A percentile compares a stretch with the other conserved stretches of the same genome.
phyloP scores from a whole-genome alignment of 2,113 vertebrate species.

The Oncorhynchus masou region DNA sequence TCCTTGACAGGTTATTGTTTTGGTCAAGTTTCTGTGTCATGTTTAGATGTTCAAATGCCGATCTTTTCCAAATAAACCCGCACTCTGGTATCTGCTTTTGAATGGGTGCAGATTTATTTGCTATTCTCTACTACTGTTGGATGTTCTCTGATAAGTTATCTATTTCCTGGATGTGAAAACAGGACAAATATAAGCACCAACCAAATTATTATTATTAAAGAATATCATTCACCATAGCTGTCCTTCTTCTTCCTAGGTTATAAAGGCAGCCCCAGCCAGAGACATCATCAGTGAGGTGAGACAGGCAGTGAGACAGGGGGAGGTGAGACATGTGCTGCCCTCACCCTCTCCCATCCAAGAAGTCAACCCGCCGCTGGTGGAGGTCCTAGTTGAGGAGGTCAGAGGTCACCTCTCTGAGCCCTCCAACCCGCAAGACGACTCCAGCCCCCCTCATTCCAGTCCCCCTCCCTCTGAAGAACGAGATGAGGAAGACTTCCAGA shows the following conservation, averaged over 20 bases:
- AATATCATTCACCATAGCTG: no score
- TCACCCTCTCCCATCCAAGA: not conserved
- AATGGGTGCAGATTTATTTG: no score
- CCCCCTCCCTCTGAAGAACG: conserved; percentile 57
- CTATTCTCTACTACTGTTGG: no score
- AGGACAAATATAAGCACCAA: no score
- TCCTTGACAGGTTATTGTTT: no score
- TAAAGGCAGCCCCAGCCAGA: conserved; percentile 20
- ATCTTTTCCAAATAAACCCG: no score
- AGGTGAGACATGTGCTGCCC: conserved; percentile 16
- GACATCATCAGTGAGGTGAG: conserved; percentile 63
- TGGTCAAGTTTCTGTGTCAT: no score
- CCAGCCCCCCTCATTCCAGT: conserved; percentile 42
- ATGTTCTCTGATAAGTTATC: no score
- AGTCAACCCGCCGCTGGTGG: not conserved
- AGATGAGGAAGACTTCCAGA: conserved; percentile 70
- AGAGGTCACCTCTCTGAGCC: conserved; percentile 56
- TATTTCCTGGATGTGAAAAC: no score
- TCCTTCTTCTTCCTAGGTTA: not conserved
- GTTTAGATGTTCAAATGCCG: no score
- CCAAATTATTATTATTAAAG: no score
- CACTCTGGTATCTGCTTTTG: no score
- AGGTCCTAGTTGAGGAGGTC: conserved; percentile 19
- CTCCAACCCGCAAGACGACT: conserved; percentile 42
- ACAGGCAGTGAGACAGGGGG: conserved; percentile 61